Conservation (phyloP, 35 echinoderm and acorn worm species). For the Ptychodera flava region DNA sequence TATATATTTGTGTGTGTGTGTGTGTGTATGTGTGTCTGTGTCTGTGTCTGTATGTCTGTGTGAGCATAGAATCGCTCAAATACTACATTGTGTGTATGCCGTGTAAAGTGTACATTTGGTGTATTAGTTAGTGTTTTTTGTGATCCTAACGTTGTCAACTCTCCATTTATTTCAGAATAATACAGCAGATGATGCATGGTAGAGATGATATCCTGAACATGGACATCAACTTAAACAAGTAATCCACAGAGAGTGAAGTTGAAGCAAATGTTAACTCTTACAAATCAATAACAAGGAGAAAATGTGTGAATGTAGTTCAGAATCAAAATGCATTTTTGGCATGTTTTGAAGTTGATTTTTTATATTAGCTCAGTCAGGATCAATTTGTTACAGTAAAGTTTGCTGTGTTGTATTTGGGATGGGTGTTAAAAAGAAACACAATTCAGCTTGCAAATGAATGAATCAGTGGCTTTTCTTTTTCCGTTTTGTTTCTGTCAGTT, state of each 20-base stretch:
- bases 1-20: not conserved
- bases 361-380: not conserved
- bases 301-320: not conserved
- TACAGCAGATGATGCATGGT: not conserved
- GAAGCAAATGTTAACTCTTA: not conserved
- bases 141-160: too few relatives aligned
- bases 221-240: too few relatives aligned
- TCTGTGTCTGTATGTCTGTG: not conserved
- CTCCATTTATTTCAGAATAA: not conserved
- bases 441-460: too few relatives aligned
- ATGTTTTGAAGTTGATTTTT: not conserved
- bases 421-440: not conserved
- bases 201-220: too few relatives aligned
- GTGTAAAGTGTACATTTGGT: too few relatives aligned
- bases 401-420: not conserved
- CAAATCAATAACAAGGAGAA: not conserved
- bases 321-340: not conserved
- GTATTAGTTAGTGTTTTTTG: too few relatives aligned
- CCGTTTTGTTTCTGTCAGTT: too few relatives aligned
- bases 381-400: not conserved
- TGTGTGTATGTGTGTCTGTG: not conserved
- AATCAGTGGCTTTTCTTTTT: too few relatives aligned
- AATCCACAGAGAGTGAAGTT: too few relatives aligned
- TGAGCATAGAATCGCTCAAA: too few relatives aligned
- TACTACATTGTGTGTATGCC: too few relatives aligned